Base-by-base conservation (phyloP, 2,797 vertebrate species). In the Tapera naevia region DNA sequence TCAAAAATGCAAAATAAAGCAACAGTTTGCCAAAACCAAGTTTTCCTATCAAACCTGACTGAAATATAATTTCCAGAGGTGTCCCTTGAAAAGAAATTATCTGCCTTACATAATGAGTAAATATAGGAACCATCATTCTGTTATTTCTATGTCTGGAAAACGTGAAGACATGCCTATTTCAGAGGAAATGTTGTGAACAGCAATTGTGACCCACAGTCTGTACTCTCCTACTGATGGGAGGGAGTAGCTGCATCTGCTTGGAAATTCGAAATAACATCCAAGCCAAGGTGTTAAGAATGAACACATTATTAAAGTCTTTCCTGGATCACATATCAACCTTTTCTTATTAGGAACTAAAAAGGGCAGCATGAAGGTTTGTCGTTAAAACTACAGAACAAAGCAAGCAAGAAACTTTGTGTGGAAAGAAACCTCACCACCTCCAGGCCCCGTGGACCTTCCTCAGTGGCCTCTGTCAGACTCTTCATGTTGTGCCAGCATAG, bases 401-500 rank as follows among this genome's bases (percentile, higher is more conserved):
- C n/a, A 80, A n/a, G 24, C 28, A 28, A 86, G 73, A 78, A 14
- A 25, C 48, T 46, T 32, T 48, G 10, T 22, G 33, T 37, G 43
- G n/a, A n/a, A 74, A 33, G 80, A 67, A 71, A 10, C 4, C 6
- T 17, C 3, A 3, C 15, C 33, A 22, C 11, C 11, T 54, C 27
- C 45, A 54, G 48, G 17, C 4, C 22, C 32, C 11, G 12, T 1
- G 3, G n/a, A 18, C 7, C 5, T 69, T 45, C 4, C 32, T 58
- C 2, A 0, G 2, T 72, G 37, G 46, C 23, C 11, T 70, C 24
- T 4, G 4, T 27, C 25, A 12, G 60, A 2, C 35, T 39, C 17
- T 8, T 60, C 1, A 0, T 2, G 5, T 10, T 64, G n/a, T 61
- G 84, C 35, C 2, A 1, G 39, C 17, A 4, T 17, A 10, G 45